Conservation (phyloP, 2,888 invertebrate genomes). For the Aleiodes alternator region DNA sequence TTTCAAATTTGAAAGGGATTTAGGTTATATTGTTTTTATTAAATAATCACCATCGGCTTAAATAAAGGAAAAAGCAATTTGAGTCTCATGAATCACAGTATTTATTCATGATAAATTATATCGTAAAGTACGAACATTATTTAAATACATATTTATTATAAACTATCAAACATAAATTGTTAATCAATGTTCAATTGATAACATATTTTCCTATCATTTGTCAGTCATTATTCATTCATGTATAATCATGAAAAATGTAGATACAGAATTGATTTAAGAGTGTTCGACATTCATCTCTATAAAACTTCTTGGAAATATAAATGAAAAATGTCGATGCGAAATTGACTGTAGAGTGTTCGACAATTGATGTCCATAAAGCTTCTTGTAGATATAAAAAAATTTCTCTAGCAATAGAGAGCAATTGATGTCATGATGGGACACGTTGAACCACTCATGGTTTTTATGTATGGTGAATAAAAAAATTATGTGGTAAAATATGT, state of each 20-base stretch:
- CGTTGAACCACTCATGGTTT: no score
- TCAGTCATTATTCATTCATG: no score
- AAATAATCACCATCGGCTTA: constrained; percentile 4
- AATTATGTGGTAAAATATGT: not conserved
- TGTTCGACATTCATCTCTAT: not conserved
- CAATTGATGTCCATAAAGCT: no score
- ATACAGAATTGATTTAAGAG: not conserved
- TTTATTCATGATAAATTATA: constrained; percentile 32
- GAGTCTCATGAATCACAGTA: not conserved
- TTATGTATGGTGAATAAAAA: not conserved
- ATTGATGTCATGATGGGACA: no score
- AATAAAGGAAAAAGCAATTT: not conserved
- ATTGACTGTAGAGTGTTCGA: no score
- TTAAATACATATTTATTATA: not conserved
- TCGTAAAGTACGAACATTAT: constrained; percentile 6
- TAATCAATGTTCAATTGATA: not conserved
- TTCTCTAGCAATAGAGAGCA: not conserved
- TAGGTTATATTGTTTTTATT: not conserved
- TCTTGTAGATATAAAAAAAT: not conserved
- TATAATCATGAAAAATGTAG: not conserved
- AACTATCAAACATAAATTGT: not conserved
- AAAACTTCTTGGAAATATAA: not conserved
- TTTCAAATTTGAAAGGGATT: no score
- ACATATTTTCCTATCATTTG: not conserved
- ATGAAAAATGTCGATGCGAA: no score